phyloP scores from a whole-genome alignment of 2,797 vertebrate species.

The Euthynnus affinis region DNA sequence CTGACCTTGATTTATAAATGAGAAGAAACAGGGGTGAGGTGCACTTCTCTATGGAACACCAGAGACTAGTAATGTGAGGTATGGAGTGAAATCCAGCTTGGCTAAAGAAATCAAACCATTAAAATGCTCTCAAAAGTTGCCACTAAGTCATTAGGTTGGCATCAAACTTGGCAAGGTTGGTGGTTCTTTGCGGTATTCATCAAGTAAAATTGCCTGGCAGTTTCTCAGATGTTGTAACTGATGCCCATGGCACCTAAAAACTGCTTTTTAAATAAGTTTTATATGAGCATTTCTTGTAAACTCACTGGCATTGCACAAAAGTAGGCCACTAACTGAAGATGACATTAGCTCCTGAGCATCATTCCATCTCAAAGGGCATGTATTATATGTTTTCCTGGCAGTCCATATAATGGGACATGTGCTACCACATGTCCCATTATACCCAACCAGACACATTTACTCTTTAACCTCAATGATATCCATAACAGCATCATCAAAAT shows the following conservation, averaged over 20 bases:
- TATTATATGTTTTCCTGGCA: constrained; percentile 17
- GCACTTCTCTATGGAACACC: constrained; percentile 38
- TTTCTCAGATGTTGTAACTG: constrained; percentile 20
- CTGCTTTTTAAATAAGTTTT: background rate
- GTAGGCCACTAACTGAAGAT: constrained; percentile 31
- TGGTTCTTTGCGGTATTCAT: constrained; percentile 21
- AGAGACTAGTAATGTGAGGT: constrained; percentile 49
- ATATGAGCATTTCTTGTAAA: constrained; percentile 27
- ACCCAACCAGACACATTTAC: constrained; percentile 14
- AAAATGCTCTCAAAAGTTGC: constrained; percentile 29
- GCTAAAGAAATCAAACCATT: constrained; percentile 12
- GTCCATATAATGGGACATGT: constrained; percentile 10
- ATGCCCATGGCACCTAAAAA: background rate
- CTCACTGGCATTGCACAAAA: constrained; percentile 12
- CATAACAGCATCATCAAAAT: constrained; percentile 13
- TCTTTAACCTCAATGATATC: background rate
- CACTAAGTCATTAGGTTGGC: constrained; percentile 38
- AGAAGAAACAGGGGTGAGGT: constrained; percentile 38
- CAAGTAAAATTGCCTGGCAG: constrained; percentile 44
- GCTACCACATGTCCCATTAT: background rate
- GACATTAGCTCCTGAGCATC: background rate
- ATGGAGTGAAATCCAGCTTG: constrained; percentile 38
- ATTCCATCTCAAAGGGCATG: constrained; percentile 13
- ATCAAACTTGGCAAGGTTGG: constrained; percentile 2
- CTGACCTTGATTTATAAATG: constrained; percentile 54